Conservation (phyloP, 2,888 invertebrate genomes). For the Cephonodes hylas region DNA sequence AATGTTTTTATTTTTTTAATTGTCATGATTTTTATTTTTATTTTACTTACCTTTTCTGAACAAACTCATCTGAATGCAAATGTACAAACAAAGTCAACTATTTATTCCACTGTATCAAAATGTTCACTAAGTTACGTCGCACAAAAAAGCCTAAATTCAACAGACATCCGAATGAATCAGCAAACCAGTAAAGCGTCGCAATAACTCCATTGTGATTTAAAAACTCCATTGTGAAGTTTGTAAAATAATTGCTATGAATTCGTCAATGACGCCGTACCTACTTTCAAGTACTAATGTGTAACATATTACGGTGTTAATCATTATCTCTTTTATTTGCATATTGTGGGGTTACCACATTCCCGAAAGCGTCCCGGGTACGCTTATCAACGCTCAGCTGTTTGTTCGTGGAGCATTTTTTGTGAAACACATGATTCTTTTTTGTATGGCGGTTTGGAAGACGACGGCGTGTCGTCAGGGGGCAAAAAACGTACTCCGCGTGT, state of each 20-base stretch:
- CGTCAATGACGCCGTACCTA: background rate
- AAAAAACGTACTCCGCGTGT: slow-evolving; percentile 66
- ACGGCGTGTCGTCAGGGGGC: slow-evolving; percentile 46
- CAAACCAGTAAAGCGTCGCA: slow-evolving; percentile 9
- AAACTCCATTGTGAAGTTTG: slow-evolving; percentile 12
- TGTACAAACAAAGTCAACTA: too few species aligned
- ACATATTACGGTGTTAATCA: background rate
- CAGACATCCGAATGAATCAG: background rate
- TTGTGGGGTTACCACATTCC: slow-evolving; percentile 23
- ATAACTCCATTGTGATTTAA: slow-evolving; percentile 16
- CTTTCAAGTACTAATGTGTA: background rate
- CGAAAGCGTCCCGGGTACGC: slow-evolving; percentile 20
- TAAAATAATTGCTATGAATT: slow-evolving; percentile 7
- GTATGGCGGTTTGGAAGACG: slow-evolving; percentile 31
- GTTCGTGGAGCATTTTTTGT: slow-evolving; percentile 51
- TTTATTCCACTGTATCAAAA: too few species aligned
- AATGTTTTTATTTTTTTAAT: too few species aligned
- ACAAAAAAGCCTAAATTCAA: background rate
- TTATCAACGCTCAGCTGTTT: slow-evolving; percentile 69
- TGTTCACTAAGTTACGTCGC: background rate
- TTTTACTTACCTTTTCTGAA: too few species aligned
- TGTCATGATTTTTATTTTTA: too few species aligned
- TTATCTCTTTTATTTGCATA: slow-evolving; percentile 14
- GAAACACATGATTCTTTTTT: slow-evolving; percentile 56
- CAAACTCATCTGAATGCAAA: too few species aligned